phyloP scores from a whole-genome alignment of 2,888 invertebrate species.

The Steromphala cineraria region DNA sequence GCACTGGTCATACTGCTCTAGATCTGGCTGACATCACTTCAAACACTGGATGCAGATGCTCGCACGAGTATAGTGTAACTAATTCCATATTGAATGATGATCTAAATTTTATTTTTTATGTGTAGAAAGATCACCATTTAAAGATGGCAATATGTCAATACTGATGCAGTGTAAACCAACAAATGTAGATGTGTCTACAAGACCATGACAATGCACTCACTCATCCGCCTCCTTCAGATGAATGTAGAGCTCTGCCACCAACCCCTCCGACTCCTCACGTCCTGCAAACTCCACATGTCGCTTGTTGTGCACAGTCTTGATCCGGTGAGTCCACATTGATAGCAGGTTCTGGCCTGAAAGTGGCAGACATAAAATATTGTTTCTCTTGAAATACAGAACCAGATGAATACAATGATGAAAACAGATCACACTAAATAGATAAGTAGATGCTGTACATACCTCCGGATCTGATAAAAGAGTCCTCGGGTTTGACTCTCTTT shows the following conservation, averaged over 20 bases:
- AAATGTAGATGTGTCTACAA: background rate
- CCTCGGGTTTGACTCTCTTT: constrained; percentile 66
- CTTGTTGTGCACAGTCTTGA: constrained; percentile 74
- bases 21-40: too few relatives aligned
- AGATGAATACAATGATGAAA: too few relatives aligned
- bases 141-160: too few relatives aligned
- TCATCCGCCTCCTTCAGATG: constrained; percentile 57
- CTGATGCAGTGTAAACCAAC: background rate
- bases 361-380: background rate
- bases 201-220: background rate
- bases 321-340: constrained; percentile 82
- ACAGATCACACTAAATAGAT: too few relatives aligned
- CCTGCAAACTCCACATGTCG: constrained; percentile 82
- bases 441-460: constrained; percentile 39
- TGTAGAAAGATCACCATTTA: too few relatives aligned
- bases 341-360: constrained; percentile 76
- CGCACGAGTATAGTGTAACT: too few relatives aligned
- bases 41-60: too few relatives aligned
- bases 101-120: too few relatives aligned
- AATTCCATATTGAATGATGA: too few relatives aligned
- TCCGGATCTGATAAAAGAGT: constrained; percentile 54
- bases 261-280: constrained; percentile 68
- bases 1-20: too few relatives aligned
- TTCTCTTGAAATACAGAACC: too few relatives aligned
- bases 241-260: constrained; percentile 65